A percentile compares a stretch with the other conserved stretches of the same genome.
Evolutionary conservation across 2,888 invertebrate genomes (phyloP).

Genomic region (Theretra japonica): DNA sequence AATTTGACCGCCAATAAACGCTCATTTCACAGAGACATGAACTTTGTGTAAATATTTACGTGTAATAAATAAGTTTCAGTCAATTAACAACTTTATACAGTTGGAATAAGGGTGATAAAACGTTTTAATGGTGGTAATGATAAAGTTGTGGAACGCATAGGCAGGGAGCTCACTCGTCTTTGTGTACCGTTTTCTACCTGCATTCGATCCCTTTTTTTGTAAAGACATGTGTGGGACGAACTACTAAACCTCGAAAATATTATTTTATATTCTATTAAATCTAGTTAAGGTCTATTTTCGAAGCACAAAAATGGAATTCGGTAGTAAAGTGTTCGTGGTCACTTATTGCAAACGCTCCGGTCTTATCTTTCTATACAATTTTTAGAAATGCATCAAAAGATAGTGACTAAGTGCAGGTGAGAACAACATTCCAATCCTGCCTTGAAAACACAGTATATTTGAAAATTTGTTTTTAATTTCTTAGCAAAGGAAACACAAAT

Average conservation of each 20-base stretch:
- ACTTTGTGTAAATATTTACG: conserved; percentile 38
- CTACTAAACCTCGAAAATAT: conserved; percentile 28
- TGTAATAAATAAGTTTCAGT: conserved; percentile 36
- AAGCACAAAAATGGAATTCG: background rate
- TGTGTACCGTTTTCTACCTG: conserved; percentile 81
- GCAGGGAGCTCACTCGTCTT: conserved; percentile 69
- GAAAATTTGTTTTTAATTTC: background rate
- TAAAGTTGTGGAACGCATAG: conserved; percentile 46
- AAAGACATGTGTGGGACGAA: conserved; percentile 54
- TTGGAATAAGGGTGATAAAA: conserved; percentile 25
- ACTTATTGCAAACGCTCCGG: conserved; percentile 53
- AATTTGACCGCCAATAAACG: conserved; percentile 78
- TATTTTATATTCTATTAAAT: conserved; percentile 40
- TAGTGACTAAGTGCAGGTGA: conserved; percentile 28
- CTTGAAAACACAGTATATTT: background rate
- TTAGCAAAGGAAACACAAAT: background rate
- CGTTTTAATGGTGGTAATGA: conserved; percentile 20
- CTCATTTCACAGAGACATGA: conserved; percentile 65
- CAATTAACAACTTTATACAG: conserved; percentile 51
- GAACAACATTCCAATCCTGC: conserved; percentile 9
- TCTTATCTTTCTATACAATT: conserved; percentile 53
- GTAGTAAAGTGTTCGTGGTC: conserved; percentile 39
- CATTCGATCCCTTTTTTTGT: conserved; percentile 72
- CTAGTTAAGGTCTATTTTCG: conserved; percentile 43
- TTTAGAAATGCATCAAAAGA: conserved; percentile 49